A percentile compares a stretch with the other conserved stretches of the same genome.
phyloP scores from a whole-genome alignment of 2,888 invertebrate genomes.

The Caenorhabditis sinica region DNA sequence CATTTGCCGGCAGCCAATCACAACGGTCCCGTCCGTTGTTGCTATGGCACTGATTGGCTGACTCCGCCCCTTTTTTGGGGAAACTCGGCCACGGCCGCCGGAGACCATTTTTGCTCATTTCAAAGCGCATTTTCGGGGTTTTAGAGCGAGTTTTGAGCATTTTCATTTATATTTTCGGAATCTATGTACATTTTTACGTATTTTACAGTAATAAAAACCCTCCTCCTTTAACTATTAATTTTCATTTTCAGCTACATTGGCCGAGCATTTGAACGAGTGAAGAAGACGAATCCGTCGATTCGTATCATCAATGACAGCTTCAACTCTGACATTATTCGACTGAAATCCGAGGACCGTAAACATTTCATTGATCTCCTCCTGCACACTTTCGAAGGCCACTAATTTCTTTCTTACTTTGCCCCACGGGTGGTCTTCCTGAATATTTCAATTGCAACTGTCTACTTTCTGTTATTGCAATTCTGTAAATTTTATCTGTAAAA shows the following conservation, averaged over 20 bases:
- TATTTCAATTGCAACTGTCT: not conserved
- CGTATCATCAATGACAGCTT: constrained; percentile 67
- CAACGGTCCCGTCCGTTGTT: too few relatives aligned
- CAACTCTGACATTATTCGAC: constrained; percentile 67
- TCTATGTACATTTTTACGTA: too few relatives aligned
- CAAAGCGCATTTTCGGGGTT: too few relatives aligned
- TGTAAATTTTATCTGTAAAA: constrained; percentile 21
- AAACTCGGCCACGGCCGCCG: too few relatives aligned
- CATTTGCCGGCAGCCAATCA: too few relatives aligned
- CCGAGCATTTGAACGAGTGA: constrained; percentile 72
- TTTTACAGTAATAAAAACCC: too few relatives aligned
- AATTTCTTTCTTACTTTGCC: not conserved
- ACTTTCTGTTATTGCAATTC: constrained; percentile 5
- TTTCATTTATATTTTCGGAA: too few relatives aligned
- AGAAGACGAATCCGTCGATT: constrained; percentile 61
- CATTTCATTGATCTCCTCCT: constrained; percentile 73
- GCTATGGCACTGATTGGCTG: too few relatives aligned
- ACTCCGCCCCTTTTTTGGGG: too few relatives aligned
- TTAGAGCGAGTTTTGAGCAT: too few relatives aligned
- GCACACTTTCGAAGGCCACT: constrained; percentile 68
- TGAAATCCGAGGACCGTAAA: constrained; percentile 71
- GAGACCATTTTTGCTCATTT: too few relatives aligned
- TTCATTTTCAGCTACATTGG: constrained; percentile 75
- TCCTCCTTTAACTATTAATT: too few relatives aligned
- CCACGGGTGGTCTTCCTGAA: constrained; percentile 23